Evolutionary conservation across 2,113 vertebrate species (phyloP), one percentile per base, ranked within the genome.

Genomic region (Sinosuthora webbiana): DNA sequence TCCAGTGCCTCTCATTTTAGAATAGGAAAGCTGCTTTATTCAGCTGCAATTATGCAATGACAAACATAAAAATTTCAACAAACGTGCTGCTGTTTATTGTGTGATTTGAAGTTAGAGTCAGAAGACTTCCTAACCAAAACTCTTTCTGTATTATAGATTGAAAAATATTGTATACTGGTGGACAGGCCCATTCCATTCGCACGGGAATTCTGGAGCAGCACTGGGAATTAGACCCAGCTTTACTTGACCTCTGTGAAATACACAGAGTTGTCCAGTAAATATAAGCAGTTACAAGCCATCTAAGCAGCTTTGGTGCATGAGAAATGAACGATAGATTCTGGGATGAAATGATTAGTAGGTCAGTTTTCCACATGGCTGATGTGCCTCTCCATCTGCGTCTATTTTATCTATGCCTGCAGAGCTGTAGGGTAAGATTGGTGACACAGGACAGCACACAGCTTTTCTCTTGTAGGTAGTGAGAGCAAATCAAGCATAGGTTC

Each of bases 221-320:
- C 60, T 81, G 81, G 49, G 69, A 87, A 64, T 92, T 84, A 78
- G 62, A 78, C 25, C 8, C 24, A 71, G 49, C 28, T 94, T 78
- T 78, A 33, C 22, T 56, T 87, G 69, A 88, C 69, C 89, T 56
- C 69, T 89, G 3, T 73, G 44, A 75, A 87, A 65, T 56, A 52
- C 28, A 13, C 20, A 49, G 77, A 41, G 25, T 68, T 50, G 42
- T 74, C 33, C 7, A 2, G 39, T 87, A 79, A 83, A 63, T 97
- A 73, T 49, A 78, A 84, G 73, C 89, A 81, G 56, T 81, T 73
- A 39, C 21, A 55, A 80, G 59, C 83, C 69, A 56, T 63, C 47
- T 95, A 96, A 97, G 89, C 83, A 65, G 94, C 92, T 95, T 92
- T 94, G n/a, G 75, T 83, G 76, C 42, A 20, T 74, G 81, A 95